These are phyloP conservation scores for Trichoplusia ni DNA, from an alignment of 1,140 invertebrate genomes.

Conservation along the genomic window DNA sequence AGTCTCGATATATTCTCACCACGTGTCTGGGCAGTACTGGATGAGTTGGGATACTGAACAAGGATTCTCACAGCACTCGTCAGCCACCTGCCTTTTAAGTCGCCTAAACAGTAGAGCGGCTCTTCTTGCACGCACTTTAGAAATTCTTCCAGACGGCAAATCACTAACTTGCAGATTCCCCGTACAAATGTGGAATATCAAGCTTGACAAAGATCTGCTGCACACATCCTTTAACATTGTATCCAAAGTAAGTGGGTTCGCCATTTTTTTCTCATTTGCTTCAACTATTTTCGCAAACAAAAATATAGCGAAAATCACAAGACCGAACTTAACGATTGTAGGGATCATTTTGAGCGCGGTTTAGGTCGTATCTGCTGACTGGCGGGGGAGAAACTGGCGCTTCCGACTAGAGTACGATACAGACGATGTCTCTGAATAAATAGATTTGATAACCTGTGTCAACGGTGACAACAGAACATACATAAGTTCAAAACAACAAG, in stretches of 20 bases:
- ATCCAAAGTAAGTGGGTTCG: slow-evolving; percentile 53
- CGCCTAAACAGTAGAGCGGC: slow-evolving; percentile 49
- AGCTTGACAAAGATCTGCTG: slow-evolving; percentile 50
- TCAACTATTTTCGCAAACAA: slow-evolving; percentile 46
- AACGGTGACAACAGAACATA: slow-evolving; percentile 63
- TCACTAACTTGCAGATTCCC: slow-evolving; percentile 49
- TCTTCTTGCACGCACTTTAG: slow-evolving; percentile 48
- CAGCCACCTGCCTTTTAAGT: slow-evolving; percentile 50
- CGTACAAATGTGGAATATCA: slow-evolving; percentile 59
- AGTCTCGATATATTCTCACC: slow-evolving; percentile 42
- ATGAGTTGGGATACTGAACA: slow-evolving; percentile 65
- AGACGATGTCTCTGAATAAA: slow-evolving; percentile 68
- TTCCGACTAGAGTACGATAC: slow-evolving; percentile 65
- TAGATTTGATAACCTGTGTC: slow-evolving; percentile 76
- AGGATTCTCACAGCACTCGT: slow-evolving; percentile 60
- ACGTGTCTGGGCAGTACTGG: slow-evolving; percentile 67
- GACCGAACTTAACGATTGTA: slow-evolving; percentile 46
- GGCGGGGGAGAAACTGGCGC: slow-evolving; percentile 51
- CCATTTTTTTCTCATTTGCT: slow-evolving; percentile 5
- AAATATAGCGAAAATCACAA: slow-evolving; percentile 52
- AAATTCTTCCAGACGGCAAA: slow-evolving; percentile 39
- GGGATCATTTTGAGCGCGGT: slow-evolving; percentile 52
- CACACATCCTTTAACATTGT: slow-evolving; percentile 57
- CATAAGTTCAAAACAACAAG: slow-evolving; percentile 78
- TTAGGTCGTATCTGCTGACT: slow-evolving; percentile 40